These are phyloP conservation scores for Hirtodrosophila histrioides DNA, from an alignment of 2,888 invertebrate genomes.

Conservation along the genomic window DNA sequence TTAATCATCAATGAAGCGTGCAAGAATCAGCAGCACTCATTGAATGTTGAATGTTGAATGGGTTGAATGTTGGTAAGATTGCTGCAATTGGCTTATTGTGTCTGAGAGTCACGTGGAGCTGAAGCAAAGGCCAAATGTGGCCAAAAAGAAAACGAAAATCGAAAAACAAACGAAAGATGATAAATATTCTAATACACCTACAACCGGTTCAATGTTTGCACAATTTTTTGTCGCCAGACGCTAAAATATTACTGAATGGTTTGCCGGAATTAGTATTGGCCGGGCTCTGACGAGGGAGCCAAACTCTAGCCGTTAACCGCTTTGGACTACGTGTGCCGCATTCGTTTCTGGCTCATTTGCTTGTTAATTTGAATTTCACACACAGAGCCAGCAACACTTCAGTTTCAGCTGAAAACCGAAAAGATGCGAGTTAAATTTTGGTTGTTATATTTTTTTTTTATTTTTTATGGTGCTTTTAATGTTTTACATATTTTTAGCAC, in stretches of 20 bases:
- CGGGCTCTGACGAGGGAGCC: slow-evolving; percentile 27
- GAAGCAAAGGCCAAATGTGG: slow-evolving; percentile 33
- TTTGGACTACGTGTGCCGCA: slow-evolving; percentile 66
- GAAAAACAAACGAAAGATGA: slow-evolving; percentile 6
- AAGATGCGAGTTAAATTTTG: slow-evolving; percentile 10
- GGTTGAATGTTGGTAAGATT: background rate
- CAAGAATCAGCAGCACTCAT: slow-evolving; percentile 54
- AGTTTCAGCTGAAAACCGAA: slow-evolving; percentile 14
- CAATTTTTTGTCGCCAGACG: slow-evolving; percentile 73
- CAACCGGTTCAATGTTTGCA: slow-evolving; percentile 80
- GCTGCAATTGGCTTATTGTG: slow-evolving; percentile 25
- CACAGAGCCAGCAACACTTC: slow-evolving; percentile 19
- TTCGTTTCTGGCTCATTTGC: slow-evolving; percentile 61
- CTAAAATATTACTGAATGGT: slow-evolving; percentile 70
- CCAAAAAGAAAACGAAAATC: slow-evolving; percentile 20
- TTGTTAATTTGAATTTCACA: slow-evolving; percentile 78
- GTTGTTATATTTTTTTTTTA: background rate
- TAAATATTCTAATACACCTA: slow-evolving; percentile 56
- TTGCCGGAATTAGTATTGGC: slow-evolving; percentile 7
- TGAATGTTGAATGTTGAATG: no score
- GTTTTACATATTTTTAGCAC: slow-evolving; percentile 53
- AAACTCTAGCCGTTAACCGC: slow-evolving; percentile 36
- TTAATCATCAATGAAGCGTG: slow-evolving; percentile 77
- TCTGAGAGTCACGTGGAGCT: slow-evolving; percentile 44
- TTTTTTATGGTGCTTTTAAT: background rate